Evolutionary conservation across 2,888 invertebrate species (phyloP).

Genomic region (Ormyrus labotus): DNA sequence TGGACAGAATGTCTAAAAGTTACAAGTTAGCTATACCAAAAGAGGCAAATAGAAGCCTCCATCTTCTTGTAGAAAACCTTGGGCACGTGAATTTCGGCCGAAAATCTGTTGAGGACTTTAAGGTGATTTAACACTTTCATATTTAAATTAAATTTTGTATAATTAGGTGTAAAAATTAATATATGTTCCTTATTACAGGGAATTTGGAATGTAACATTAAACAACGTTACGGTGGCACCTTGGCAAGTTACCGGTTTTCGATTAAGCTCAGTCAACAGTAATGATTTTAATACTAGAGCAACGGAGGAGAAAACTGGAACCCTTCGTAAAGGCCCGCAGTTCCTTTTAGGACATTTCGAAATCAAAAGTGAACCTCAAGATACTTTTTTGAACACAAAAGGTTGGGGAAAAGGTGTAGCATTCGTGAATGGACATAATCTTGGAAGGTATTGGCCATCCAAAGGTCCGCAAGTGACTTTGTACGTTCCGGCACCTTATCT

Average conservation of each 20-base stretch:
- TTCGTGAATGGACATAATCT: slow-evolving; percentile 91
- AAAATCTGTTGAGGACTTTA: slow-evolving; percentile 73
- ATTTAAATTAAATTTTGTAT: neutral
- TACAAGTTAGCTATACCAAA: slow-evolving; percentile 58
- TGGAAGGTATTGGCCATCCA: slow-evolving; percentile 88
- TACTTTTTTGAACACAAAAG: slow-evolving; percentile 86
- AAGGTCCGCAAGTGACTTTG: slow-evolving; percentile 89
- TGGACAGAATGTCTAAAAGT: slow-evolving; percentile 64
- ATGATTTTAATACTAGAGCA: slow-evolving; percentile 58
- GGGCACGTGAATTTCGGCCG: slow-evolving; percentile 86
- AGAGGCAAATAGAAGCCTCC: slow-evolving; percentile 63
- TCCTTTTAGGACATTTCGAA: slow-evolving; percentile 67
- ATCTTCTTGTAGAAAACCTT: slow-evolving; percentile 84
- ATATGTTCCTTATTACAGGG: slow-evolving; percentile 56
- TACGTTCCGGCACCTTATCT: slow-evolving; percentile 89
- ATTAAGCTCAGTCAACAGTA: slow-evolving; percentile 32
- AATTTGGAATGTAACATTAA: slow-evolving; percentile 56
- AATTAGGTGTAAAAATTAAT: neutral
- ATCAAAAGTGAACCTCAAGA: slow-evolving; percentile 79
- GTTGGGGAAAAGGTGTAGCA: slow-evolving; percentile 92
- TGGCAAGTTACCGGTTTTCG: slow-evolving; percentile 63
- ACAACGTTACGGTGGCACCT: slow-evolving; percentile 24
- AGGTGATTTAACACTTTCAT: slow-evolving; percentile 64
- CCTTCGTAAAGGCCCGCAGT: slow-evolving; percentile 64
- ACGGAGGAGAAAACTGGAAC: slow-evolving; percentile 62